Percentiles rank a stretch among this genome's conserved stretches.
Evolutionary conservation across 2,797 vertebrate species (phyloP).

Genomic region (Bothrops alternatus): DNA sequence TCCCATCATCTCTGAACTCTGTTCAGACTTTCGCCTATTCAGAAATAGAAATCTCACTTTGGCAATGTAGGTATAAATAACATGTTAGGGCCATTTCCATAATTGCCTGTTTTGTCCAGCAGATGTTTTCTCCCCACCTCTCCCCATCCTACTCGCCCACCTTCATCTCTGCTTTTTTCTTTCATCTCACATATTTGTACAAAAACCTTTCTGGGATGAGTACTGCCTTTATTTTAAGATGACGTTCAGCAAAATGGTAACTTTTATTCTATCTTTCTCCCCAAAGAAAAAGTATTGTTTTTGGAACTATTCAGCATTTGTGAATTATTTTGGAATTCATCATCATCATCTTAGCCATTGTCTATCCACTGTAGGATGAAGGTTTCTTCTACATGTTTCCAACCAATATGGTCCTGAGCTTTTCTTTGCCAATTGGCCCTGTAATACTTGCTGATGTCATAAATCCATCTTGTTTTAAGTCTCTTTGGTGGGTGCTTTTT

Average conservation of each 20-base stretch:
- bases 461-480: too few relatives aligned
- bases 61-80: slow-evolving; percentile 59
- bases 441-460: too few relatives aligned
- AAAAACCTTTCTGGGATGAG: neutral
- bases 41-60: slow-evolving; percentile 68
- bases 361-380: too few relatives aligned
- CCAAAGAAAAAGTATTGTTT: neutral
- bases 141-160: slow-evolving; percentile 48
- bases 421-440: too few relatives aligned
- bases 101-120: slow-evolving; percentile 66
- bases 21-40: slow-evolving; percentile 67
- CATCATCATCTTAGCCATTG: too few relatives aligned
- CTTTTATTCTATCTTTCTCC: neutral
- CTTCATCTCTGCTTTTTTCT: slow-evolving; percentile 35
- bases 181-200: neutral
- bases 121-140: slow-evolving; percentile 50
- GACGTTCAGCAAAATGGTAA: slow-evolving; percentile 39
- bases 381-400: too few relatives aligned
- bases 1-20: slow-evolving; percentile 57
- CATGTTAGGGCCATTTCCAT: slow-evolving; percentile 59
- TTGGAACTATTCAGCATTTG: neutral
- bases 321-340: too few relatives aligned
- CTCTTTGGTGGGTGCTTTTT: too few relatives aligned
- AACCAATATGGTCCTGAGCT: too few relatives aligned
- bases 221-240: slow-evolving; percentile 30